Evolutionary conservation across 1,140 invertebrate species (phyloP), one percentile per base, ranked within the genome.

Genomic region (Bombus breviceps): DNA sequence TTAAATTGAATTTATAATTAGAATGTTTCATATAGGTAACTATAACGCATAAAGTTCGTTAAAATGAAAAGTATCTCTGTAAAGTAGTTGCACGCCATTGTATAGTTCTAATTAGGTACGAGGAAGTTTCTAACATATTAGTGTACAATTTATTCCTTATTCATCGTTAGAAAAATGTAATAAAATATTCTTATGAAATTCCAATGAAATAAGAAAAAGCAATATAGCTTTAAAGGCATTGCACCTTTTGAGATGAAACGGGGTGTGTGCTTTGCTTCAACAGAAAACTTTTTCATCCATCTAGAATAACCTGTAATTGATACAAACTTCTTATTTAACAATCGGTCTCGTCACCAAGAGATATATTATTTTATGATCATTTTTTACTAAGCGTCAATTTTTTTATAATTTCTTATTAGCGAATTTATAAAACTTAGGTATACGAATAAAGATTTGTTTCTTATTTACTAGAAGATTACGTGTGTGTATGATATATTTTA

Each of bases 291-390:
- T n/a, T 62, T n/a, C 4, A 62, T 28, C 25, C 28, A 62, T 2
- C 59, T 10, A n/a, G 28, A 34, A 64, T 10, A 41, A 12, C 13
- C 37, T 22, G 28, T 34, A 43, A 64, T 64, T 64, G n/a, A 43
- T n/a, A 32, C 4, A 2, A 34, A n/a, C 28, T 37, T 0, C n/a
- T 32, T 25, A 15, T 28, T 43, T 2, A 28, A 75, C 18, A 3
- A 6, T 41, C 39, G 18, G 34, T 66, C n/a, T 69, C 25, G 25
- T 39, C 39, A 39, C 3, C 5, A 32, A 22, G 28, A 76, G 69
- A 34, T 83, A 34, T 83, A 86, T 64, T 82, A 83, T 32, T 68
- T 78, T 62, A 47, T 77, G n/a, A 39, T 85, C 22, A 43, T 28
- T 62, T 62, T n/a, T 62, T 62, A 4, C 3, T n/a, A 62, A 62